A percentile compares a stretch with the other conserved stretches of the same genome.
These are phyloP conservation scores for Eupeodes corollae DNA, from an alignment of 1,140 invertebrate species.

Conservation along the genomic window DNA sequence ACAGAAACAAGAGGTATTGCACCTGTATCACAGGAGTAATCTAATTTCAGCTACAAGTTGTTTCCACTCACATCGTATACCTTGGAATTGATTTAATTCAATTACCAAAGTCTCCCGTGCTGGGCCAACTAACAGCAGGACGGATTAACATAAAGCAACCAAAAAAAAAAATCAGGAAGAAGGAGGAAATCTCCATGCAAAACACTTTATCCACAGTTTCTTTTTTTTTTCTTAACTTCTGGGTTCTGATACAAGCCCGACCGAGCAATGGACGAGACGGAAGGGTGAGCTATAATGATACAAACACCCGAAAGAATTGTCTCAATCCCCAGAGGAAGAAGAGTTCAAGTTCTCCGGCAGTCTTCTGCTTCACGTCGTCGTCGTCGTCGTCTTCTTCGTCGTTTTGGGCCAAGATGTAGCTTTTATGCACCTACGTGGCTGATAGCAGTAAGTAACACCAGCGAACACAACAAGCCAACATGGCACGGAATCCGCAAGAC, in stretches of 20 bases:
- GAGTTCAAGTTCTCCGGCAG: no score
- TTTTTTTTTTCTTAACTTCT: not conserved
- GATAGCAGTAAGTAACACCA: no score
- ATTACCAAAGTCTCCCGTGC: not conserved
- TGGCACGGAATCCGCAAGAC: not conserved
- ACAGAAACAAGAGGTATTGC: conserved; percentile 1
- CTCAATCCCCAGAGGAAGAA: no score
- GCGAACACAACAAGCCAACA: no score
- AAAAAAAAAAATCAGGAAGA: no score
- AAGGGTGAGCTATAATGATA: not conserved
- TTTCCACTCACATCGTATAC: not conserved
- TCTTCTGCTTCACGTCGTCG: no score
- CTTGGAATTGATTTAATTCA: conserved; percentile 2
- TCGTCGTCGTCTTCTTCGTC: no score
- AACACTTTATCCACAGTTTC: no score
- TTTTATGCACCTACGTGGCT: no score
- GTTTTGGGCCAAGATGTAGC: no score
- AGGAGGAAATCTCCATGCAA: no score
- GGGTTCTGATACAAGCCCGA: not conserved
- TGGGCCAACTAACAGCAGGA: not conserved
- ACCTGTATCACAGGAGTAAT: conserved; percentile 3
- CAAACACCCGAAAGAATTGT: no score
- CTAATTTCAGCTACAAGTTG: conserved; percentile 2
- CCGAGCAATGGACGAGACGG: not conserved
- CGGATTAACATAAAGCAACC: not conserved